These are phyloP conservation scores for Ptilonorhynchus violaceus DNA, from an alignment of 2,113 vertebrate genomes.

Conservation along the genomic window DNA sequence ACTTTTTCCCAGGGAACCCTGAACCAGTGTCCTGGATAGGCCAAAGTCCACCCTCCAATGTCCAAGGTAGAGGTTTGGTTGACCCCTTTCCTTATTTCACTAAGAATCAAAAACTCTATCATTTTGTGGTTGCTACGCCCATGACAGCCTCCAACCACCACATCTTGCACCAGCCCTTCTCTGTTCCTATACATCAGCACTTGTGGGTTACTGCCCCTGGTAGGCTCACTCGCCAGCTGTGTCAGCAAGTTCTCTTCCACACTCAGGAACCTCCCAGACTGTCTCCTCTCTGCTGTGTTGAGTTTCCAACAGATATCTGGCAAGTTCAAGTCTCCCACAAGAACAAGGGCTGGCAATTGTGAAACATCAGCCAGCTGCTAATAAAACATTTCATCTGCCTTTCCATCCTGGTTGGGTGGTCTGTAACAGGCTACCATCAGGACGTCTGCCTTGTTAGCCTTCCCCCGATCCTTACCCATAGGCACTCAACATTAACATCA, in stretches of 20 bases:
- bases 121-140: background rate
- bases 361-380: background rate
- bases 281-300: background rate
- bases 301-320: background rate
- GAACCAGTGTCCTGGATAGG: background rate
- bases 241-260: background rate
- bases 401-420: background rate
- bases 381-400: background rate
- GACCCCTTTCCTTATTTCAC: background rate
- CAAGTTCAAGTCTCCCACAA: no score
- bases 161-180: background rate
- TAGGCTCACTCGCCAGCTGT: no score
- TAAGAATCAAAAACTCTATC: background rate
- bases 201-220: background rate
- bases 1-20: background rate
- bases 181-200: background rate
- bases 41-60: background rate
- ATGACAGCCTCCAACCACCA: background rate
- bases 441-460: no score
- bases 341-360: background rate
- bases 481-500: no score
- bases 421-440: background rate
- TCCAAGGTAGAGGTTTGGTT: background rate
- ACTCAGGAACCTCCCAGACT: background rate
- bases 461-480: no score